Evolutionary conservation across 2,888 invertebrate genomes (phyloP).

Genomic region (Xestobium rufovillosum): DNA sequence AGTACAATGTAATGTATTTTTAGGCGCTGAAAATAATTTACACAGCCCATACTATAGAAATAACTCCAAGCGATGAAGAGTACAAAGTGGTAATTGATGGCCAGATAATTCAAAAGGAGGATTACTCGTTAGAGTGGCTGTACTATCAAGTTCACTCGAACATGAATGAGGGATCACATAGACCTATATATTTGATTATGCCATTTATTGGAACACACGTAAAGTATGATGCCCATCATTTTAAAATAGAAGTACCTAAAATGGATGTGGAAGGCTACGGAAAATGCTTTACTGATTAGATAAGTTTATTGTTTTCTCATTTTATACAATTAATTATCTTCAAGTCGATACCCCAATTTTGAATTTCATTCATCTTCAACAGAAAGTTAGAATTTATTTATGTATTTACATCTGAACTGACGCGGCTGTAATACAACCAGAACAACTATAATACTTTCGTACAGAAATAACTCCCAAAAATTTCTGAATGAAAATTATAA

Average conservation of each 20-base stretch:
- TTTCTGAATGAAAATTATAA: no score
- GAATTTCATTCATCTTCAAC: no score
- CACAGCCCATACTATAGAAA: conserved; percentile 26
- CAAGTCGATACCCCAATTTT: no score
- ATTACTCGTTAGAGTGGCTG: conserved; percentile 26
- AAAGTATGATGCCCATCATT: conserved; percentile 25
- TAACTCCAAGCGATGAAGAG: conserved; percentile 25
- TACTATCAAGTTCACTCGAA: conserved; percentile 17
- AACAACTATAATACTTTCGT: no score
- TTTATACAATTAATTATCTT: no score
- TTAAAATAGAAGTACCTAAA: conserved; percentile 24
- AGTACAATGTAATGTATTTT: no score
- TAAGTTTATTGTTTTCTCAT: no score
- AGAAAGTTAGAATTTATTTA: no score
- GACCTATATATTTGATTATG: conserved; percentile 22
- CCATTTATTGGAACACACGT: conserved; percentile 25
- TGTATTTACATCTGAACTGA: no score
- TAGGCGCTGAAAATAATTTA: conserved; percentile 30
- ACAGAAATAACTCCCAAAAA: no score
- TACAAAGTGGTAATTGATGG: conserved; percentile 27
- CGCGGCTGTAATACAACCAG: no score
- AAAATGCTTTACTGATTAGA: no score
- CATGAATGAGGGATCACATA: conserved; percentile 18
- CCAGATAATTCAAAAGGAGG: conserved; percentile 19
- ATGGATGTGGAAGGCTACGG: conserved; percentile 11